Base-by-base conservation (phyloP, 2,888 invertebrate species). In the Platycnemis pennipes region DNA sequence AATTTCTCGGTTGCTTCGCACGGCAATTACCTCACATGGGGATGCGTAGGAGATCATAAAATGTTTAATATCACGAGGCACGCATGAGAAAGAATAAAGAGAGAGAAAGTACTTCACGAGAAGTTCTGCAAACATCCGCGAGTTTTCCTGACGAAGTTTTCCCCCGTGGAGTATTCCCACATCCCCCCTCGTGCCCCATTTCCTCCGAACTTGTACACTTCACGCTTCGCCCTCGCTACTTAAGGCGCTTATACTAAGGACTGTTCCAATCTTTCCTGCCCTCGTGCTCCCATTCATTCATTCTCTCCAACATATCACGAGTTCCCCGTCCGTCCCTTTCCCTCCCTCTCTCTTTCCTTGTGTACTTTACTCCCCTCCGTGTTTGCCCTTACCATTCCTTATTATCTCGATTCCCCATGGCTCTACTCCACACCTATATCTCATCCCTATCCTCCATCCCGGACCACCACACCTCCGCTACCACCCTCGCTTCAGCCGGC, bases 371-470 rank as follows among this genome's bases (percentile, higher is more conserved):
- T 45, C 5, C 45, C 44, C 46, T 46, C 22, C 45, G 1, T 45
- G 45, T 87, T 87, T 87, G 26, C 87, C 3, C 37, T n/a, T 4
- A 26, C n/a, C 87, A 26, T 46, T 26, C 87, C 87, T 45, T 87
- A n/a, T 87, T 87, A 46, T 46, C 87, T n/a, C 87, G 87, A 44
- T 87, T 77, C 77, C 77, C 37, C 77, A 11, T 77, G 13, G 77
- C 37, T 77, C 37, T 77, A 11, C 77, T 37, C 16, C 77, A 13
- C 37, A 63, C 63, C 42, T 86, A 86, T 86, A 86, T 46, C 46
- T 87, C 44, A 22, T 42, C 2, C 2, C 26, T n/a, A 26, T 22
- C 45, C 26, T 87, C 37, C 37, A 26, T 8, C 87, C 1, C 44
- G 44, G n/a, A n/a, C n/a, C 26, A 45, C 31, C 37, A 13, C 37